Percentiles rank a stretch among this genome's conserved stretches.
phyloP scores from a whole-genome alignment of 2,797 vertebrate species.

The Sitta carolinensis region DNA sequence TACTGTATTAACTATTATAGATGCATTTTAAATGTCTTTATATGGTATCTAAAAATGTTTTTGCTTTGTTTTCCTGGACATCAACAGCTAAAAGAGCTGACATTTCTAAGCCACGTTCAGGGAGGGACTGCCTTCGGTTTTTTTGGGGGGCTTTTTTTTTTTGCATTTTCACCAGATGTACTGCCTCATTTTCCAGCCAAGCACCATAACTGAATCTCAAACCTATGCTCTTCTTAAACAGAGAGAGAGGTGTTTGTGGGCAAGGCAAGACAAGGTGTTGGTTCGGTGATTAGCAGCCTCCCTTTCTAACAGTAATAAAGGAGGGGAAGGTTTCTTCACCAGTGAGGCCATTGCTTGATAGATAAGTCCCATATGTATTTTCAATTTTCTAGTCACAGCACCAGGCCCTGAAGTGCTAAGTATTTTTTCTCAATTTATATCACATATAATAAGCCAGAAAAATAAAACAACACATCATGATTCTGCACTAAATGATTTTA shows the following conservation, averaged over 20 bases:
- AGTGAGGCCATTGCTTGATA: neutral
- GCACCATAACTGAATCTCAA: neutral
- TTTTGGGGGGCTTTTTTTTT: neutral
- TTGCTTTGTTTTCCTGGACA: neutral
- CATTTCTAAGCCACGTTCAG: neutral
- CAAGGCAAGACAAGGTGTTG: neutral
- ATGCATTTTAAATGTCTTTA: neutral
- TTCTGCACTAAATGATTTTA: neutral
- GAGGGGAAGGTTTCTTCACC: neutral
- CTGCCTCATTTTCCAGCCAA: neutral
- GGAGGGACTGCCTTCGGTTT: neutral
- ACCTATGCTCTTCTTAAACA: neutral
- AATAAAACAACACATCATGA: neutral
- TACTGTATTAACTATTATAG: neutral
- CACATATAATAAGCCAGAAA: neutral
- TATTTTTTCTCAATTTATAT: slow-evolving; percentile 19
- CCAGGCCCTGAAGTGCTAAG: neutral
- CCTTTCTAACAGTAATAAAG: neutral
- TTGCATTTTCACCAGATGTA: neutral
- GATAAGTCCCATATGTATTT: neutral
- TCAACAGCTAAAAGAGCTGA: neutral
- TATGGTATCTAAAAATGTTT: neutral
- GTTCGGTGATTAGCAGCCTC: neutral
- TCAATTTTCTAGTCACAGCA: neutral
- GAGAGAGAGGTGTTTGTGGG: neutral